phyloP scores from a whole-genome alignment of 2,888 invertebrate genomes.

The Drosophila paucipuncta region DNA sequence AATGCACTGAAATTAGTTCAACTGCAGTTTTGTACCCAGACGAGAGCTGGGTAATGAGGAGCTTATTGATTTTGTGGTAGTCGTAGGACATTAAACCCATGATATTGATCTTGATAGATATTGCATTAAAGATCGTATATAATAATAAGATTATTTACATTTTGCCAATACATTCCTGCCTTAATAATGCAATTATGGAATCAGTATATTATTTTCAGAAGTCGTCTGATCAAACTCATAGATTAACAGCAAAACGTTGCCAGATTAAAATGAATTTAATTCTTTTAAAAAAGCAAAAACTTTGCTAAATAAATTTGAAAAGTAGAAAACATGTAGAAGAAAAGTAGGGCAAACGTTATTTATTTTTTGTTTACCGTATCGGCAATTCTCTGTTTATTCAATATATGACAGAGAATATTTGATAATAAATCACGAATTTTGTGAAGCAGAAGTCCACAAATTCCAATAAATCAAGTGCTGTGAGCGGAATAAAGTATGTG shows the following conservation, averaged over 20 bases:
- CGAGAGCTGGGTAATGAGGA: neutral
- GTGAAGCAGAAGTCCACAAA: no score
- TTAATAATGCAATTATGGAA: no score
- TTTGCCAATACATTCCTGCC: neutral
- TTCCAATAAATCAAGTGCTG: neutral
- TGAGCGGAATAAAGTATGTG: neutral
- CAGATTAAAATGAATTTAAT: neutral
- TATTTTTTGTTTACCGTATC: no score
- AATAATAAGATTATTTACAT: neutral
- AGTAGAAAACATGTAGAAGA: neutral
- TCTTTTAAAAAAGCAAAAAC: neutral
- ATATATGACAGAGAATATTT: no score
- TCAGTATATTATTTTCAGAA: neutral
- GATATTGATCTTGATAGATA: no score
- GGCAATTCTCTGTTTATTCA: no score
- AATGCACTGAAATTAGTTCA: constrained; percentile 54
- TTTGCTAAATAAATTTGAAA: neutral
- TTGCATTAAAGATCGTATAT: neutral
- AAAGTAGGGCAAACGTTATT: neutral
- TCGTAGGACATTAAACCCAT: neutral
- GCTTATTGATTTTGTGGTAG: neutral
- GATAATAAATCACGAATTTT: no score
- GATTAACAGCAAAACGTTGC: neutral
- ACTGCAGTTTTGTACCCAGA: constrained; percentile 37
- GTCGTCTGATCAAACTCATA: neutral